These are phyloP conservation scores for Nomada lathburiana DNA, from an alignment of 2,888 invertebrate species.

Conservation along the genomic window DNA sequence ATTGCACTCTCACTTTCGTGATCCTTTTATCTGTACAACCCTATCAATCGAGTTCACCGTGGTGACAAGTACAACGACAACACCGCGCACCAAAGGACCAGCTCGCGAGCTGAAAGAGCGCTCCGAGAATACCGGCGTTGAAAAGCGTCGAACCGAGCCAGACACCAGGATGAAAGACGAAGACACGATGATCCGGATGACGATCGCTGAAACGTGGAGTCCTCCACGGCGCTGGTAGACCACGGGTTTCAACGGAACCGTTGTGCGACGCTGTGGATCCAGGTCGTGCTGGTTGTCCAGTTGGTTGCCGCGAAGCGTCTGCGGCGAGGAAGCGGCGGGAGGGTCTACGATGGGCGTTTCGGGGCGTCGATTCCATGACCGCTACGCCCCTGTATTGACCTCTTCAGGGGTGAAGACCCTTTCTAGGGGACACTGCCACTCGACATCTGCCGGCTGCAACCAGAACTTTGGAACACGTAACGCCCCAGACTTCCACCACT, in stretches of 20 bases:
- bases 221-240: constrained; percentile 70
- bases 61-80: neutral
- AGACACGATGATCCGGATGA: constrained; percentile 45
- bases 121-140: too few species aligned
- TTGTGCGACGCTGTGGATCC: constrained; percentile 77
- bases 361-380: constrained; percentile 56
- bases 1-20: constrained; percentile 56
- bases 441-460: constrained; percentile 65
- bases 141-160: constrained; percentile 26
- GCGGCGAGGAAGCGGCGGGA: constrained; percentile 77
- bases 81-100: constrained; percentile 35
- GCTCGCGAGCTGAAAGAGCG: neutral
- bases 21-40: neutral
- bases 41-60: neutral
- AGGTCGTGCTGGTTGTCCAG: constrained; percentile 81
- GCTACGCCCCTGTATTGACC: constrained; percentile 55
- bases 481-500: constrained; percentile 56
- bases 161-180: constrained; percentile 19
- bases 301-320: constrained; percentile 83
- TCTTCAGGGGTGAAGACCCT: constrained; percentile 57
- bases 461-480: constrained; percentile 33
- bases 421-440: constrained; percentile 49
- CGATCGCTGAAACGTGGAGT: constrained; percentile 58
- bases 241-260: constrained; percentile 77
- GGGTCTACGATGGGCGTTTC: constrained; percentile 72